Conservation (phyloP, 2,113 vertebrate genomes). For the Melanerpes formicivorus region DNA sequence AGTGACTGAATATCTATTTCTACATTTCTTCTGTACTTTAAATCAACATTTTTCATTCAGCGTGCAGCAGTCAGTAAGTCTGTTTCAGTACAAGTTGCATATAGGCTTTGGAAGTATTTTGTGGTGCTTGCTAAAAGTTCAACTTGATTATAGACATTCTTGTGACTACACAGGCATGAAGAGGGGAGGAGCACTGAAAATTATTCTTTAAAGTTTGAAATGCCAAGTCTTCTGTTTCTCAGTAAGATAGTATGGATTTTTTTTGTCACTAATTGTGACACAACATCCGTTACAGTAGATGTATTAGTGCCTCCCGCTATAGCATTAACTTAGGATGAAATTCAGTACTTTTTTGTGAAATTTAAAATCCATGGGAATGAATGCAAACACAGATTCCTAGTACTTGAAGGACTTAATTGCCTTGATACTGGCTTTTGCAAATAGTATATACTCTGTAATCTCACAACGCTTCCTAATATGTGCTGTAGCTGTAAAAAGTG, state of each 20-base stretch:
- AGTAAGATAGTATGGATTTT: background rate
- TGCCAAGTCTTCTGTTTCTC: background rate
- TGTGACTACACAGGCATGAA: background rate
- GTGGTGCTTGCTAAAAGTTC: background rate
- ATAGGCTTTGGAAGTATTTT: background rate
- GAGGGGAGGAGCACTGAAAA: background rate
- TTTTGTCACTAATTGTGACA: background rate
- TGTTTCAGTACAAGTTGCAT: background rate
- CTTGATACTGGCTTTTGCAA: background rate
- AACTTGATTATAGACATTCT: background rate
- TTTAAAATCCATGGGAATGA: background rate
- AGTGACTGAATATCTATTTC: background rate
- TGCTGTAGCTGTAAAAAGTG: background rate
- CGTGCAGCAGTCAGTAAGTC: background rate
- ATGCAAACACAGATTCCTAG: background rate
- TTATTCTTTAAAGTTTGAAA: background rate
- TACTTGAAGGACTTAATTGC: background rate
- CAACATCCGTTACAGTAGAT: background rate
- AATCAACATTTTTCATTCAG: background rate
- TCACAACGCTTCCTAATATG: background rate
- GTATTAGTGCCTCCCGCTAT: background rate
- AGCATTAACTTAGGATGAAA: background rate
- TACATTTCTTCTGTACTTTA: background rate
- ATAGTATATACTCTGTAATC: background rate
- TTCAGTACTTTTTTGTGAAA: background rate